Percentiles rank a stretch among this genome's conserved stretches.
Evolutionary conservation across 2,888 invertebrate genomes (phyloP).

Genomic region (Rhingia rostrata): DNA sequence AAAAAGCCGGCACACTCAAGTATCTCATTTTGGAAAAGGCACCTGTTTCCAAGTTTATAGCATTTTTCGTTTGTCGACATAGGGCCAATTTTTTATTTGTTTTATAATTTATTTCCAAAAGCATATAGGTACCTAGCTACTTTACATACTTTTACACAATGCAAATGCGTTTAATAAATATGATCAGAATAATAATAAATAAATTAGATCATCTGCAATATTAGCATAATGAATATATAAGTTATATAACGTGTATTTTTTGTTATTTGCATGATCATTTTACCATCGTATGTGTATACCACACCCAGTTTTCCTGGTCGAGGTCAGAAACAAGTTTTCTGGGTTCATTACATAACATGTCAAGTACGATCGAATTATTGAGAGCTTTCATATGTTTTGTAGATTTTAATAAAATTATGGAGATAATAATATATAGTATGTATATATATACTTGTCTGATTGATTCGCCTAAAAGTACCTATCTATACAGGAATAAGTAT

Average conservation of each 20-base stretch:
- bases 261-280: no score
- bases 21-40: constrained; percentile 3
- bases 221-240: no score
- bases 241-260: no score
- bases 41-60: constrained; percentile 23
- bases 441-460: constrained; percentile 5
- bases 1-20: constrained; percentile 22
- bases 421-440: not conserved
- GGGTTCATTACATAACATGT: constrained; percentile 1
- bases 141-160: no score
- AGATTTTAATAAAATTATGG: not conserved
- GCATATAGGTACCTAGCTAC: no score
- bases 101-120: no score
- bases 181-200: no score
- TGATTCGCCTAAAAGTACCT: not conserved
- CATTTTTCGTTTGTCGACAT: no score
- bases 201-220: no score
- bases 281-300: constrained; percentile 2
- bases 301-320: constrained; percentile 13
- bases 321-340: constrained; percentile 38
- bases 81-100: no score
- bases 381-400: not conserved
- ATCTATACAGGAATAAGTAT: not conserved
- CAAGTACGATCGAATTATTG: constrained; percentile 2
- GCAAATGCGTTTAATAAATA: no score